Evolutionary conservation across 2,797 vertebrate genomes (phyloP), one percentile per base, ranked within the genome.

Genomic region (Coranthus polyacanthus): DNA sequence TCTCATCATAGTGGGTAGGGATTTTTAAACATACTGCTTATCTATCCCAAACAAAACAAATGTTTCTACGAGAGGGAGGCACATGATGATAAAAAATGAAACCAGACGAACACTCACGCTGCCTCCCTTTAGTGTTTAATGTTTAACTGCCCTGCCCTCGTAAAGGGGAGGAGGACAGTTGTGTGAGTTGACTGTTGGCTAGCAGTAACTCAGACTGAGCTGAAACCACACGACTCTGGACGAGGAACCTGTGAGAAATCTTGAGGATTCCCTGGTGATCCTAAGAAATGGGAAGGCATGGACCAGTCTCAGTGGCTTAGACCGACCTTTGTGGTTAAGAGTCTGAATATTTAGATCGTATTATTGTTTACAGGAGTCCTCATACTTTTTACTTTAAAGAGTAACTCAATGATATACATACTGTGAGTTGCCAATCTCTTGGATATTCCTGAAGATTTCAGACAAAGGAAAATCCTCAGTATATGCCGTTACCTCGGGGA

Each of bases 81-180:
- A 5, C 62, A 44, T 41, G 34, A 12, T 59, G 82, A 86, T 84
- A 77, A 83, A 66, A 68, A 50, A 22, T 34, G 61, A 72, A 67
- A 62, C 16, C 47, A 47, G 18, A 38, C 72, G 50, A 16, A 16
- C 45, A 18, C 57, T 62, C 38, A 39, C 0, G n/a, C 49, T 52
- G 64, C 24, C 66, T 60, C 32, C 39, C 15, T 11, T 56, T 39
- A 0, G 2, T 54, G 90, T 78, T 93, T 93, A 93, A 94, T 92
- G 78, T 90, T 92, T 92, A 93, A 93, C 92, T 17, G 68, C 71
- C 83, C 73, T 77, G 64, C 85, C 84, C 79, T 81, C 11, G 1
- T 55, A 13, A n/a, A 68, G 54, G 80, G 86, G 83, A 79, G 83
- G 81, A 78, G 86, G 75, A 75, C 74, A 56, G 61, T 10, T 59